Conservation (phyloP, 2,797 vertebrate genomes). For the Premnoplex brunnescens region DNA sequence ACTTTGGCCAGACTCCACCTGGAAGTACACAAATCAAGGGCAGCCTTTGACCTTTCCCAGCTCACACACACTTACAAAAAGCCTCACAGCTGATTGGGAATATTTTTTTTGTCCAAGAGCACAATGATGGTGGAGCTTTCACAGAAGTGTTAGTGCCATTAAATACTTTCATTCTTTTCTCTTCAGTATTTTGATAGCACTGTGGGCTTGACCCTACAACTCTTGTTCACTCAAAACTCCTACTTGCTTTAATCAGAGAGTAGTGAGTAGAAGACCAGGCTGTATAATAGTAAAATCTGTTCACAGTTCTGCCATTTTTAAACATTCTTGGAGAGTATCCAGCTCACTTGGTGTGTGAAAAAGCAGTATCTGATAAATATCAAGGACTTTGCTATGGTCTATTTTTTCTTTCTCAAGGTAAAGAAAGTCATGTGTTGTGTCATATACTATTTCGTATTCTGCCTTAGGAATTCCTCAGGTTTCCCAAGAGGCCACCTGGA, state of each 20-base stretch:
- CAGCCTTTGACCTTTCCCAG: not conserved
- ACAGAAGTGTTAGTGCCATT: not conserved
- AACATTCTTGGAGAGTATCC: not conserved
- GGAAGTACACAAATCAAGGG: not conserved
- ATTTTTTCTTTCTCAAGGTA: not conserved
- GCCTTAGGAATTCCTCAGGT: not conserved
- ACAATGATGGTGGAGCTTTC: not conserved
- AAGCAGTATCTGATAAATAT: not conserved
- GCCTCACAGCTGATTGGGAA: not conserved
- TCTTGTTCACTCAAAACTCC: not conserved
- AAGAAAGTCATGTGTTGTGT: not conserved
- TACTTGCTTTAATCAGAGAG: not conserved
- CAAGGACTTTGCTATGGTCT: not conserved
- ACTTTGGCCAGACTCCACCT: not conserved
- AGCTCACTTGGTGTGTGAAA: not conserved
- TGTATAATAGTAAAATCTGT: not conserved
- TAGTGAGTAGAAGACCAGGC: not conserved
- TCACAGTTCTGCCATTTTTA: not conserved
- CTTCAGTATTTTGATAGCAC: not conserved
- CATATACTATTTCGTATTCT: not conserved
- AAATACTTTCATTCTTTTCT: not conserved
- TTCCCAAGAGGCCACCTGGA: not conserved
- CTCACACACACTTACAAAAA: not conserved
- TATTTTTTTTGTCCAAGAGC: not conserved
- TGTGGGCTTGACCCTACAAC: not conserved